A percentile compares a stretch with the other conserved stretches of the same genome.
Conservation (phyloP, 2,888 invertebrate genomes). For the Andrena fulva region DNA sequence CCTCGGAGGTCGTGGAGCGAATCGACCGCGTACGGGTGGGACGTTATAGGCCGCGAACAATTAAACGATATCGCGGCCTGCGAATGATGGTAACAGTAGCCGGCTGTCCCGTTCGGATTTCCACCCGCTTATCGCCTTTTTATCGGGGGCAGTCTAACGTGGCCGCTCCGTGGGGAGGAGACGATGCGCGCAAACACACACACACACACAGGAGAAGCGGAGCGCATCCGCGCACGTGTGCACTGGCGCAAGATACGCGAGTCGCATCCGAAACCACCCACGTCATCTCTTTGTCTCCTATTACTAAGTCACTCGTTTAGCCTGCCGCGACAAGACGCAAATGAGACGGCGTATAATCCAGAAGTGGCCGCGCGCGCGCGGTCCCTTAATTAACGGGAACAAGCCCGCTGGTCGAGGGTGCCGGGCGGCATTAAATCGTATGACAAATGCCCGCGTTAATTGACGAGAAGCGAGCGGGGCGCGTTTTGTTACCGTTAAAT, state of each 20-base stretch:
- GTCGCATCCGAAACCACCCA: constrained; percentile 70
- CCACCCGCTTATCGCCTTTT: constrained; percentile 44
- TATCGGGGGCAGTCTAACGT: constrained; percentile 39
- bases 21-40: too few species aligned
- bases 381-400: constrained; percentile 48
- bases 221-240: constrained; percentile 39
- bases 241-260: constrained; percentile 32
- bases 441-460: constrained; percentile 34
- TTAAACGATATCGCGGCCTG: constrained; percentile 22
- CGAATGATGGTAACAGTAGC: constrained; percentile 32
- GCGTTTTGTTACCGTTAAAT: constrained; percentile 28
- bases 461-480: constrained; percentile 8
- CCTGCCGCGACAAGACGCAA: constrained; percentile 30
- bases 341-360: constrained; percentile 34
- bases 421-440: neutral
- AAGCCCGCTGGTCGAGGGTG: neutral
- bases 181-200: constrained; percentile 34
- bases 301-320: constrained; percentile 57
- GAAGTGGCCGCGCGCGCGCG: constrained; percentile 1
- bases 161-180: neutral
- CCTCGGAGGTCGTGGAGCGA: too few species aligned
- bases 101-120: constrained; percentile 49
- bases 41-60: constrained; percentile 9
- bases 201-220: constrained; percentile 6
- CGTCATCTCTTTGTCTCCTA: constrained; percentile 72